Conservation (phyloP, 2,888 invertebrate species). For the Aphidius colemani region DNA sequence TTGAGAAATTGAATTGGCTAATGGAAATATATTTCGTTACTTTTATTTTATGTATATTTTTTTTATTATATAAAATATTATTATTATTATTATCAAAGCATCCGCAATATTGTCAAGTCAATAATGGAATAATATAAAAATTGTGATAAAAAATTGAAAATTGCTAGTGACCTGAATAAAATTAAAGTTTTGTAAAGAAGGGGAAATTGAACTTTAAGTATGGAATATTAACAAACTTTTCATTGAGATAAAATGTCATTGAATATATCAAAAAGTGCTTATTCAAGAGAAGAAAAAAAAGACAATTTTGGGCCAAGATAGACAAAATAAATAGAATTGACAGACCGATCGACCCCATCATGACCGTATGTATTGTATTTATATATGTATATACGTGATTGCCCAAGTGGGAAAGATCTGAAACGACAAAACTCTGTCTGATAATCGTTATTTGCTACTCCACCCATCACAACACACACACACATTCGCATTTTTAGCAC, state of each 20-base stretch:
- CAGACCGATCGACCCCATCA: slow-evolving; percentile 27
- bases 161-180: not conserved
- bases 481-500: slow-evolving; percentile 17
- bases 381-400: slow-evolving; percentile 17
- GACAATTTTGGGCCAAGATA: slow-evolving; percentile 20
- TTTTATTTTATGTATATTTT: no score
- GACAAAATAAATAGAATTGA: slow-evolving; percentile 31
- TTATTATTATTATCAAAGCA: no score
- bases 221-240: no score
- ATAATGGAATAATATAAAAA: not conserved
- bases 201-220: not conserved
- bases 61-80: no score
- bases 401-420: slow-evolving; percentile 28
- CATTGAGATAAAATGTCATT: no score
- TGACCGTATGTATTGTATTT: slow-evolving; percentile 15
- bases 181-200: not conserved
- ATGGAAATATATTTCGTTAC: no score
- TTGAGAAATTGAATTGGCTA: no score
- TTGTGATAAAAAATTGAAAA: slow-evolving; percentile 1
- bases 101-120: no score
- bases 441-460: slow-evolving; percentile 31
- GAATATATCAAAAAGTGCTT: slow-evolving; percentile 17
- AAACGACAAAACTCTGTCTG: slow-evolving; percentile 24
- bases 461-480: slow-evolving; percentile 18
- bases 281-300: slow-evolving; percentile 22